Percentiles rank a stretch among this genome's conserved stretches.
Evolutionary conservation across 2,113 vertebrate species (phyloP).

Genomic region (Formicarius rufipectus): DNA sequence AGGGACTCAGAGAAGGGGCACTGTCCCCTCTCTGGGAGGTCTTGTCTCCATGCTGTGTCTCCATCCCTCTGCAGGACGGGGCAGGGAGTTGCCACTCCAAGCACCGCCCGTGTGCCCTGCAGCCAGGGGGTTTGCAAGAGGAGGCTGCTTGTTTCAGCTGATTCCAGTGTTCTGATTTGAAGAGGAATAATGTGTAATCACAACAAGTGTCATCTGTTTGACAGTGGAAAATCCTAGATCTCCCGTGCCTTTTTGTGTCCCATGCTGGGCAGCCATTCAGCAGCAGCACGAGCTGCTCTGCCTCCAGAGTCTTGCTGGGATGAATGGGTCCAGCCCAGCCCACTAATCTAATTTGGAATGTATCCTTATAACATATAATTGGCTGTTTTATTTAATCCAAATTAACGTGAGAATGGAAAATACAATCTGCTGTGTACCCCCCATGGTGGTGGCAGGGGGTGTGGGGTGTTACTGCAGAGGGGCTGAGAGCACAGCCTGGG

Average conservation of each 20-base stretch:
- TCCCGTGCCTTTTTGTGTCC: background rate
- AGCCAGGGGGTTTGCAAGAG: background rate
- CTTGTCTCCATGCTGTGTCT: background rate
- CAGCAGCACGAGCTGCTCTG: background rate
- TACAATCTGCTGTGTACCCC: background rate
- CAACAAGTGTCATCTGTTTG: conserved; percentile 19
- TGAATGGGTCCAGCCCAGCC: conserved; percentile 15
- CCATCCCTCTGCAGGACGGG: background rate
- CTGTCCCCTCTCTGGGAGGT: background rate
- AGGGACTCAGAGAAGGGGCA: background rate
- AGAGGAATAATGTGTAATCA: conserved; percentile 16
- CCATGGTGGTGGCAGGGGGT: background rate
- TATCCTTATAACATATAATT: conserved; percentile 32
- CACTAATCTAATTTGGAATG: conserved; percentile 55
- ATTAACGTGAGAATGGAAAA: conserved; percentile 55
- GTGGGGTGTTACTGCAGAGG: background rate
- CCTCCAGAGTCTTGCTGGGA: background rate
- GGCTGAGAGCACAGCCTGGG: rapidly evolving
- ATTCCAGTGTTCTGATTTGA: conserved; percentile 20
- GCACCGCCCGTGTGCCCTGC: background rate
- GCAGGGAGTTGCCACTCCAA: background rate
- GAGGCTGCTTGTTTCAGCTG: conserved; percentile 1
- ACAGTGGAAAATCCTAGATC: conserved; percentile 22
- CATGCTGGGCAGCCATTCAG: background rate
- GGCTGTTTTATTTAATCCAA: conserved; percentile 45